phyloP scores from a whole-genome alignment of 2,888 invertebrate species.

The Latrodectus elegans region DNA sequence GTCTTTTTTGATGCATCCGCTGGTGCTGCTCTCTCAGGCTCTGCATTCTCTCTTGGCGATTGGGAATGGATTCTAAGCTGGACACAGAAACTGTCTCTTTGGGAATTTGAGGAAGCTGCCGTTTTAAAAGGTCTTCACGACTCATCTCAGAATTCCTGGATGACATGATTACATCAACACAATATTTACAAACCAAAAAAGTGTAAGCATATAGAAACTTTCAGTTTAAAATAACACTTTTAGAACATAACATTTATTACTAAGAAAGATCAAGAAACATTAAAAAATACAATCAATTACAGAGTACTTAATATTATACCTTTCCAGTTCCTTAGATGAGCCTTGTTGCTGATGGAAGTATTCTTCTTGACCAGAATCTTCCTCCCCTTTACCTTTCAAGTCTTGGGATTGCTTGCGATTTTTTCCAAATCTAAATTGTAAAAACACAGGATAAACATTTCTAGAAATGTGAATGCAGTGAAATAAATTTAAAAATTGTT shows the following conservation, averaged over 20 bases:
- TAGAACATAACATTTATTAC: background rate
- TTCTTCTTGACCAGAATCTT: conserved; percentile 62
- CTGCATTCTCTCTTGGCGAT: conserved; percentile 76
- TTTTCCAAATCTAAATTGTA: conserved; percentile 72
- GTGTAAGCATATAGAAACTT: background rate
- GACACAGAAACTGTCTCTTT: conserved; percentile 14
- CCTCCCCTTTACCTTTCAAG: conserved; percentile 60
- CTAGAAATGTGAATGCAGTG: background rate
- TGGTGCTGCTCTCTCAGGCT: conserved; percentile 78
- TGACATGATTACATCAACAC: background rate
- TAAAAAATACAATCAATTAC: background rate
- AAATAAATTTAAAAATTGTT: too few relatives aligned
- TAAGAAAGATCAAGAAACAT: background rate
- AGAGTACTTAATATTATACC: background rate
- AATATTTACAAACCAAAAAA: background rate
- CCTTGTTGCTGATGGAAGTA: conserved; percentile 13
- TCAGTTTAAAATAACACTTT: background rate
- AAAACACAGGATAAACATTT: background rate
- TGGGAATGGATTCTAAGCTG: conserved; percentile 31
- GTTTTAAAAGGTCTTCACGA: conserved; percentile 15
- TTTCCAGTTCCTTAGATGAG: conserved; percentile 43
- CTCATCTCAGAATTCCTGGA: conserved; percentile 33
- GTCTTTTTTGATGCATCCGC: conserved; percentile 78
- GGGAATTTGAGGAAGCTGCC: conserved; percentile 47
- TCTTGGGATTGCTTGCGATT: conserved; percentile 73